Evolutionary conservation across 1,140 invertebrate genomes (phyloP), one percentile per base, ranked within the genome.

Genomic region (Brachionus koreanus): DNA sequence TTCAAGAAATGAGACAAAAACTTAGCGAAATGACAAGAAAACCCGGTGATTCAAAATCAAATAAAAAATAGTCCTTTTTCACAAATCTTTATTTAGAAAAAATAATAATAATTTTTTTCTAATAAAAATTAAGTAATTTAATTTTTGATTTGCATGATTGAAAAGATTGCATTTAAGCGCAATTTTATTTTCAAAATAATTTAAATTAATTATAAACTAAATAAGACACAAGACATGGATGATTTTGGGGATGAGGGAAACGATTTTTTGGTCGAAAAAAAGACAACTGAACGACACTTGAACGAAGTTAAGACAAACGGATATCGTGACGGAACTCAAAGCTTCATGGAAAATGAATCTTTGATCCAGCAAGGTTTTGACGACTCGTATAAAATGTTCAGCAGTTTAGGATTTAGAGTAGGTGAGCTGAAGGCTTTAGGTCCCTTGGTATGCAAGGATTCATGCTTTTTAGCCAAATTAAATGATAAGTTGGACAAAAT

Each of bases 1-100:
- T 85, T 39, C 25, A 83, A 46, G 83, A 85, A 42, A 57, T 85
- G 69, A 61, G 83, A 57, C 49, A 83, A 35, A 76, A 85, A 72
- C 43, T 85, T 33, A 83, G 82, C 37, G 84, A 84, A 43, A 79
- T 79, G 23, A 61, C 76, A 19, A 23, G 10, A 19, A 79, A 79
- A 61, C 69, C 69, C 13, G 69, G 43, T 13, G 69, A 74, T 9
- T 23, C 69, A 74, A 74, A 74, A 46, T 46, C 43, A 39, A 74
- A n/a, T 13, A 37, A 39, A 72, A 72, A 39, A 37, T 39, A 72
- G 10, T n/a, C 5, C 9, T 16, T 16, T 39, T 3, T 72, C 67
- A 39, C 13, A 13, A 29, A 10, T 19, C n/a, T 46, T 74, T 16
- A 46, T 46, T 46, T 29, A 2, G 3, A 3, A 42, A 23, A 33